Evolutionary conservation across 2,797 vertebrate species (phyloP), one percentile per base, ranked within the genome.

Genomic region (Peromyscus aztecus): DNA sequence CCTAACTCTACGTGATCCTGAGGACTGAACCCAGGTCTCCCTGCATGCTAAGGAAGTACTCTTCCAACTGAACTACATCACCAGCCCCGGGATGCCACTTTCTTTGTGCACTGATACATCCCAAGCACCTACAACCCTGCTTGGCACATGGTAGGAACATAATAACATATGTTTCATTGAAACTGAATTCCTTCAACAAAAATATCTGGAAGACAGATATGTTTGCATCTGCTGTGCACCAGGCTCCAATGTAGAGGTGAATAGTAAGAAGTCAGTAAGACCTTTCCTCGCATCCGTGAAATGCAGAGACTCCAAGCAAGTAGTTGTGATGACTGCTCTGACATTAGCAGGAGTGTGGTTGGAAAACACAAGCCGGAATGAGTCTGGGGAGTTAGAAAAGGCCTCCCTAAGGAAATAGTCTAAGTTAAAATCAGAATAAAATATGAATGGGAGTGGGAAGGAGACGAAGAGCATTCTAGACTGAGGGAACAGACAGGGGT

Each of bases 361-460:
- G 3, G 27, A 31, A 86, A 94, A 94, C 17, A 6, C 16, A 37
- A 7, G 46, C 3, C 2, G 55, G 80, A 89, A 75, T 29, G 46
- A 89, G 46, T n/a, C 69, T 61, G 69, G 14, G 14, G 82, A 77
- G 34, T 89, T 75, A 97, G 67, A 31, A 1, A n/a, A n/a, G n/a
- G n/a, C 6, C n/a, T 96, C 65, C 80, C 9, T 12, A 89, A 82
- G 24, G 52, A 82, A 76, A 49, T 57, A 21, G 84, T 37, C 59
- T 59, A 77, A 89, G 27, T 86, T 91, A 17, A 43, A 23, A 63
- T 29, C 9, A 67, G 34, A 96, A 82, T 85, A 92, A 96, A 89
- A 89, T 78, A 34, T 52, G 21, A 86, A 14, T 8, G 4, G 55
- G 14, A 77, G 43, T 77, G n/a, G 57, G 31, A 67, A 94, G 52